Evolutionary conservation across 2,113 vertebrate genomes (phyloP), one percentile per base, ranked within the genome.

Genomic region (Gopherus flavomarginatus): DNA sequence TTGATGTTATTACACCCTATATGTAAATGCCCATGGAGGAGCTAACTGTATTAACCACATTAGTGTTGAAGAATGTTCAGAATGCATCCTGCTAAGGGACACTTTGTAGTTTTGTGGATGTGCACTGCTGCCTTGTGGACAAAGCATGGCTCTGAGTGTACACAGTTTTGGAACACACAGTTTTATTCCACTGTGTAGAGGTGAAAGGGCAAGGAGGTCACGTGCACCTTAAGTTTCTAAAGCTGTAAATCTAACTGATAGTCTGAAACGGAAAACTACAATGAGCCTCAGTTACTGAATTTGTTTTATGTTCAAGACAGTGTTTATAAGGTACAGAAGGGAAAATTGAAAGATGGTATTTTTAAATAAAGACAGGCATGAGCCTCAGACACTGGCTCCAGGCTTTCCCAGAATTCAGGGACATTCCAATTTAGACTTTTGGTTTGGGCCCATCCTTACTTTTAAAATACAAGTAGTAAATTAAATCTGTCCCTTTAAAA

Each of bases 21-120:
- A 0, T 4, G 0, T 2, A 10, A 69, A 52, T 19, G 7, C 50
- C 35, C 81, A 57, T 6, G 19, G 11, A 38, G 38, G n/a, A 21
- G 69, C n/a, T 22, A 38, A n/a, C n/a, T 38, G 65, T 72, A 72
- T 42, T 75, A 38, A 11, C 22, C 1, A 1, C 0, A 0, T 22
- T 35, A 6, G 19, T 0, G 0, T 11, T 26, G 19, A 62, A 84
- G 80, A 56, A 84, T 5, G 17, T 1, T 1, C 52, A 81, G 65
- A 22, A 44, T 1, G 38, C 31, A 1, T 1, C 10, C 10, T 49
- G 22, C 1, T 77, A 21, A 7, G 1, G 69, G 53, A 78, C 0
- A 1, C 21, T 38, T 38, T 53, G 42, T 7, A 0, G 0, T 17
- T 57, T 17, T 14, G 26, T n/a, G 52, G 65, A 5, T 31, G 13